phyloP scores from a whole-genome alignment of 1,140 invertebrate genomes.

The Euwallacea similis region DNA sequence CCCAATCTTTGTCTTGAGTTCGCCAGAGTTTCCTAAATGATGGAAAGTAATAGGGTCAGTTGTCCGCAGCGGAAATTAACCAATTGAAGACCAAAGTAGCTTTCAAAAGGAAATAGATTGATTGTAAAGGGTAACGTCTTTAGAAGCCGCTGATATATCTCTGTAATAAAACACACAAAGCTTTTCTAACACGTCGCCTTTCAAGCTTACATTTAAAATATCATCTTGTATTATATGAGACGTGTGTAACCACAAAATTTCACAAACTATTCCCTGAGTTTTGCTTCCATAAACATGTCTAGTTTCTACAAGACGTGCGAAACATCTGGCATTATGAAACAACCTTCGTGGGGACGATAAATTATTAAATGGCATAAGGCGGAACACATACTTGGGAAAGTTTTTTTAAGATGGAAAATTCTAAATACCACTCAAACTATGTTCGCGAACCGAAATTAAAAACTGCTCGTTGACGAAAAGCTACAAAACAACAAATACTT shows the following conservation, averaged over 20 bases:
- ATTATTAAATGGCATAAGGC: too few relatives aligned
- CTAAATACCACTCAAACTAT: too few relatives aligned
- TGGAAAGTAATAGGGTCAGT: conserved; percentile 32
- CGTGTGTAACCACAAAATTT: conserved; percentile 19
- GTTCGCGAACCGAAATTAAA: too few relatives aligned
- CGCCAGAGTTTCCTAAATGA: conserved; percentile 33
- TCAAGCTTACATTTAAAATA: conserved; percentile 18
- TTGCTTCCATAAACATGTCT: conserved; percentile 26
- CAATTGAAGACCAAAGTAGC: conserved; percentile 29
- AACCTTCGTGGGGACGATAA: conserved; percentile 1
- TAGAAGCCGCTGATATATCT: too few relatives aligned
- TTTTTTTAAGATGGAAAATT: too few relatives aligned
- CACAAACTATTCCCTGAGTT: conserved; percentile 27
- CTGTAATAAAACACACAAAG: not conserved
- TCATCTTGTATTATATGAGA: conserved; percentile 4
- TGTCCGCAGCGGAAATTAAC: conserved; percentile 42
- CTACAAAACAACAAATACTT: too few relatives aligned
- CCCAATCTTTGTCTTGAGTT: conserved; percentile 37
- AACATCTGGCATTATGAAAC: conserved; percentile 24
- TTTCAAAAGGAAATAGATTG: conserved; percentile 14
- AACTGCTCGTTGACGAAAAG: too few relatives aligned
- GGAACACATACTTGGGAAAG: too few relatives aligned
- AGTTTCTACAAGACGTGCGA: conserved; percentile 20
- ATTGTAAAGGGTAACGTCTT: too few relatives aligned
- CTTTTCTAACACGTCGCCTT: conserved; percentile 6